Base-by-base conservation (phyloP, 2,888 invertebrate species). In the Noctua janthe region DNA sequence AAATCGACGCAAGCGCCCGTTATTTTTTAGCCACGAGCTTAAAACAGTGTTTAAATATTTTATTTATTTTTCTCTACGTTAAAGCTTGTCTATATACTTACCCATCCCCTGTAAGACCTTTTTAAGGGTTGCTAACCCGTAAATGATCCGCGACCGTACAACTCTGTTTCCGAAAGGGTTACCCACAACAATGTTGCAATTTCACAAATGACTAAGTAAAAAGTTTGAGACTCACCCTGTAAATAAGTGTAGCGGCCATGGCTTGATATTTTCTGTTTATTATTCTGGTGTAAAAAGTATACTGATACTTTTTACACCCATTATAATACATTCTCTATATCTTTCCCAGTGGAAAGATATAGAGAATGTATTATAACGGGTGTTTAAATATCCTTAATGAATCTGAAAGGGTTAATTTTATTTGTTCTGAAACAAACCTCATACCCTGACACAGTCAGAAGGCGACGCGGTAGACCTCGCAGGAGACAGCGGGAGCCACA, bases 121-220 rank as follows among this genome's bases (percentile, higher is more conserved):
- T 66, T 47, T 23, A 49, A 39, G 75, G 80, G 47, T 81, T 29
- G 1, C 15, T 11, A 74, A 39, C 66, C 82, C 49, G 74, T 80
- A 74, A 80, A 67, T 39, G 66, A 80, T 67, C 82, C 74, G 29
- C 29, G 29, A 7, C 64, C 35, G 2, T 3, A 56, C 66, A 82
- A 56, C 49, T 81, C 73, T 10, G 29, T 74, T 83, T 72, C 11
- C 62, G 11, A 83, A 82, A 78, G 83, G 82, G 67, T 82, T n/a
- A 13, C 39, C 82, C 82, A 47, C 83, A 82, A 13, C 72, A 69
- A 82, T 82, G 66, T 69, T 17, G 59, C 78, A 82, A 83, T 82
- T 82, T 78, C 54, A 62, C 67, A 62, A 67, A 29, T 78, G 78
- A 83, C 54, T 78, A 69, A 83, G 83, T 83, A 62, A 62, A 82